Evolutionary conservation across 2,888 invertebrate species (phyloP).

Genomic region (Agrochola lychnidis): DNA sequence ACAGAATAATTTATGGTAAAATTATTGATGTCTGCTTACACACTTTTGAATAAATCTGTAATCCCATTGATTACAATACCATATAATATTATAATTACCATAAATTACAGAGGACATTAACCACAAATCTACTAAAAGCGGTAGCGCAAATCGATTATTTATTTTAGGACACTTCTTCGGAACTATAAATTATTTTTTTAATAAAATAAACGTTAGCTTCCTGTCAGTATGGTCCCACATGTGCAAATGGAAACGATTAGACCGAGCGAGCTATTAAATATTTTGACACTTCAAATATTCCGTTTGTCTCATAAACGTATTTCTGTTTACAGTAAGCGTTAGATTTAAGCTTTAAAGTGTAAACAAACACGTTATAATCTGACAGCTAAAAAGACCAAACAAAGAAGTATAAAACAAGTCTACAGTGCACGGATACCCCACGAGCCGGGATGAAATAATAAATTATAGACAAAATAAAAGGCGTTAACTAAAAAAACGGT

Average conservation of each 20-base stretch:
- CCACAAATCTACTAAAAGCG: conserved; percentile 71
- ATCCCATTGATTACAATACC: conserved; percentile 49
- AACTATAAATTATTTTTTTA: conserved; percentile 76
- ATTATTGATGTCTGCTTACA: conserved; percentile 39
- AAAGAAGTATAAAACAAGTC: conserved; percentile 68
- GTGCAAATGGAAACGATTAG: conserved; percentile 70
- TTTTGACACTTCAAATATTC: conserved; percentile 68
- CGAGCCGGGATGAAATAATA: conserved; percentile 76
- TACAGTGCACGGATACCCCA: conserved; percentile 67
- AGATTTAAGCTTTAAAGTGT: conserved; percentile 65
- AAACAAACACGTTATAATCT: conserved; percentile 70
- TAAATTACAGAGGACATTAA: conserved; percentile 70
- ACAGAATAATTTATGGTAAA: conserved; percentile 42
- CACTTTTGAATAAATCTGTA: conserved; percentile 36
- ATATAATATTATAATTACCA: conserved; percentile 60
- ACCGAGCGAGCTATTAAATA: conserved; percentile 63
- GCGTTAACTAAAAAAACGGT: conserved; percentile 76
- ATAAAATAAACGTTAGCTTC: conserved; percentile 59
- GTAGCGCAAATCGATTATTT: conserved; percentile 70
- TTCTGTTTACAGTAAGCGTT: conserved; percentile 69
- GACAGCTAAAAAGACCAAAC: conserved; percentile 69
- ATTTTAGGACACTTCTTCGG: conserved; percentile 73
- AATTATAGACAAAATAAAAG: conserved; percentile 81
- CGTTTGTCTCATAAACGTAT: conserved; percentile 59
- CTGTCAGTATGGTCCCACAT: conserved; percentile 63